Evolutionary conservation across 2,113 vertebrate genomes (phyloP).

Genomic region (Myrmecophaga tridactyla): DNA sequence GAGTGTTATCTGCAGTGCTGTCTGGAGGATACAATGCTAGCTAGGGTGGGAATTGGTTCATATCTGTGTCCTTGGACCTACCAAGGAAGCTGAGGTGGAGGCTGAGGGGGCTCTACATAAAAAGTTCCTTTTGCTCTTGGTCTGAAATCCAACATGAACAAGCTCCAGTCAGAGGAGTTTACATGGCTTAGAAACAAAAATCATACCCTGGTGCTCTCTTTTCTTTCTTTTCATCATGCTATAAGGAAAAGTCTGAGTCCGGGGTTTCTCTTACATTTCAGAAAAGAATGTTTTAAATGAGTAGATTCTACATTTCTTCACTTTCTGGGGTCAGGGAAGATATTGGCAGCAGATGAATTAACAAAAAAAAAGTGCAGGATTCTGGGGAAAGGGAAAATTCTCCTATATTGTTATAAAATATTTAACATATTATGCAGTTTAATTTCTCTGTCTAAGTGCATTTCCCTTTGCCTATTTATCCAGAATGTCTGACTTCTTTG

Average conservation of each 20-base stretch:
- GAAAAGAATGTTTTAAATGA: background rate
- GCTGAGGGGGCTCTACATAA: no score
- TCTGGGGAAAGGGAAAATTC: background rate
- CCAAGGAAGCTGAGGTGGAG: no score
- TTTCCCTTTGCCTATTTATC: background rate
- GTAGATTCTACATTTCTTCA: background rate
- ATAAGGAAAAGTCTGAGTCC: background rate
- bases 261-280: background rate
- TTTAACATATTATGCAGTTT: background rate
- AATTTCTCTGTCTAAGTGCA: background rate
- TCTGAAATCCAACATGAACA: no score
- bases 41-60: no score
- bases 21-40: no score
- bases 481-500: background rate
- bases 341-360: background rate
- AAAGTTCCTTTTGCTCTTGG: no score
- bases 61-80: no score
- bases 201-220: accelerated
- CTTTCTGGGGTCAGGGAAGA: background rate
- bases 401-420: background rate
- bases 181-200: background rate
- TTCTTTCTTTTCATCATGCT: background rate
- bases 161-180: background rate
- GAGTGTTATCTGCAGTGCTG: no score
- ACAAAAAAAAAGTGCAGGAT: background rate